Conservation (phyloP, 2,113 vertebrate genomes). For the Apodemus speciosus region DNA sequence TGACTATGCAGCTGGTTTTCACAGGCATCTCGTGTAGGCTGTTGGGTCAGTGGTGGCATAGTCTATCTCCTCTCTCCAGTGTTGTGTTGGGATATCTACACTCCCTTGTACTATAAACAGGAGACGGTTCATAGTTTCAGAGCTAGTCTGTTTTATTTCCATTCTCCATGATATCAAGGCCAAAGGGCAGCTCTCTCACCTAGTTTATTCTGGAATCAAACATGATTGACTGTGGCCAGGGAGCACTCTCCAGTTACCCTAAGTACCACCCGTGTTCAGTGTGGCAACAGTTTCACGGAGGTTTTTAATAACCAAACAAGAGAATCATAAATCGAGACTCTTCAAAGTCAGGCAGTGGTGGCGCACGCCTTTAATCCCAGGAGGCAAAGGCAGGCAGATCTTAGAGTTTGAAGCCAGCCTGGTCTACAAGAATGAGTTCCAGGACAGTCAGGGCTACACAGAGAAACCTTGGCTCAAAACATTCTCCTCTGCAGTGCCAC, state of each 20-base stretch:
- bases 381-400: background rate
- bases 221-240: background rate
- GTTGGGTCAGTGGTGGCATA: background rate
- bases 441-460: background rate
- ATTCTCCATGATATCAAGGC: background rate
- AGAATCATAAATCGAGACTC: background rate
- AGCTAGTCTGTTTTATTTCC: background rate
- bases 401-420: background rate
- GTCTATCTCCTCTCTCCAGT: background rate
- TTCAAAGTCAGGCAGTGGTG: background rate
- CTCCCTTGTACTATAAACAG: too few species aligned
- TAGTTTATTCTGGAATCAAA: background rate
- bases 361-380: background rate
- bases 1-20: background rate
- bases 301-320: background rate
- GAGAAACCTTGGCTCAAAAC: background rate
- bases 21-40: too few species aligned
- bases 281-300: background rate
- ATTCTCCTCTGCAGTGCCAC: too few species aligned
- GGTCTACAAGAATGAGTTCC: background rate
- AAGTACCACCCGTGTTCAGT: background rate
- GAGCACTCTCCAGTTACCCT: background rate
- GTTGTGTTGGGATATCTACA: too few species aligned
- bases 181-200: background rate
- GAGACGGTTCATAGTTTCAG: background rate